Evolutionary conservation across 2,113 vertebrate genomes (phyloP), one percentile per base, ranked within the genome.

Genomic region (Lathamus discolor): DNA sequence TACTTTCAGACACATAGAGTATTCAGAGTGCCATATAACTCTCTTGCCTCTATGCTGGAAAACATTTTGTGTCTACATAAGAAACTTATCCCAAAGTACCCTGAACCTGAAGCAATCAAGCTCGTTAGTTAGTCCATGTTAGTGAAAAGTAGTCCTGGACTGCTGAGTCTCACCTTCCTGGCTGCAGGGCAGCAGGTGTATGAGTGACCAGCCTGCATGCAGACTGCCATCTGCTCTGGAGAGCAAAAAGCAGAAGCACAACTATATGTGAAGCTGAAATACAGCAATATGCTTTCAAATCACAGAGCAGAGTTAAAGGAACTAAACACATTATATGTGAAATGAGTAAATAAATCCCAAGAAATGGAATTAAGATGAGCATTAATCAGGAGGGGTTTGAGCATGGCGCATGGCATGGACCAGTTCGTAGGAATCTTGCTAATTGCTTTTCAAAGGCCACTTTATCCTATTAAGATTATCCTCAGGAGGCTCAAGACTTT

Each of bases 401-500:
- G 91, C 90, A 59, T 28, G 74, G 85, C 68, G 94, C 78, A 20
- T 67, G 57, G 57, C 86, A 79, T 70, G 79, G 95, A 97, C 94
- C 88, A 94, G 61, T 88, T 86, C 75, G 54, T 81, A 95, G 66
- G 88, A 85, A 70, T 94, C 90, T 88, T 91, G 81, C 88, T 98
- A 98, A 98, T 97, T 97, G 86, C 91, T 97, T 98, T 97, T 97
- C 96, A 97, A 91, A 97, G 95, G 95, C 93, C 96, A 96, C 37
- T 90, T 97, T 91, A 96, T 97, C 96, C 94, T 95, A 94, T 97
- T 97, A 97, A 96, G 84, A 94, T 91, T 95, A 96, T 96, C 91
- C 94, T 95, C 96, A 82, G 57, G 95, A 95, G 94, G 86, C 66
- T 76, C 67, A 66, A 83, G 90, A 87, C 52, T 72, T 70, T 6